Evolutionary conservation across 2,888 invertebrate genomes (phyloP), one percentile per base, ranked within the genome.

Genomic region (Phortica okadai): DNA sequence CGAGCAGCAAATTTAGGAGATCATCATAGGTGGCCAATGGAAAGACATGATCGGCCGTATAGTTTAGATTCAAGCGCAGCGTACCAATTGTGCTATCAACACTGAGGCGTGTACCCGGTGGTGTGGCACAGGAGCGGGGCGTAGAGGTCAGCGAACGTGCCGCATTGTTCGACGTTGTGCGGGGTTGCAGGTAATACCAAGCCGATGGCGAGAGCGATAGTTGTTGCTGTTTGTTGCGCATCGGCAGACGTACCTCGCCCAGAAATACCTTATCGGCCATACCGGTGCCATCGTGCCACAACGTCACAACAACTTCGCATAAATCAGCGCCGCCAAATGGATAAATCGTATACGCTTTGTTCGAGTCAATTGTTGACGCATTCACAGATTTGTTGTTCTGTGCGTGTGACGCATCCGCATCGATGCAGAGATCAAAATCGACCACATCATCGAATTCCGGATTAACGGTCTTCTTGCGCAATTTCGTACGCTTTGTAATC

Each of bases 401-500:
- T 7, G 41, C 11, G n/a, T 58, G 42, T 7, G 74, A 74, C 6
- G 82, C 91, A 81, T 94, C 94, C 78, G 93, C 92, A 82, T 94
- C 94, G 89, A 93, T 92, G 78, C 93, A 93, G 89, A 94, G 92
- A 92, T 94, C 94, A 91, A 97, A 97, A 89, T 94, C 94, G 92
- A 97, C 96, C 81, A 95, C 94, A 92, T 98, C 97, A 89, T 97
- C 96, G 91, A 96, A 98, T 89, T 95, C 95, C 14, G 98, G 97
- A 90, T 95, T 95, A 81, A 96, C 95, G 74, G 97, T 97, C 93
- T 97, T 98, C 93, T 97, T 97, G 91, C 95, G 95, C 79, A 96
- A 95, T 92, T 96, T 96, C 54, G 97, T 97, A 89, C 96, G 94
- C 91, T 95, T 95, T 82, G 95, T 93, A 85, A 96, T 94, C 92